A percentile compares a stretch with the other conserved stretches of the same genome.
These are phyloP conservation scores for Drosophila arawakana DNA, from an alignment of 1,140 invertebrate species.

Conservation along the genomic window DNA sequence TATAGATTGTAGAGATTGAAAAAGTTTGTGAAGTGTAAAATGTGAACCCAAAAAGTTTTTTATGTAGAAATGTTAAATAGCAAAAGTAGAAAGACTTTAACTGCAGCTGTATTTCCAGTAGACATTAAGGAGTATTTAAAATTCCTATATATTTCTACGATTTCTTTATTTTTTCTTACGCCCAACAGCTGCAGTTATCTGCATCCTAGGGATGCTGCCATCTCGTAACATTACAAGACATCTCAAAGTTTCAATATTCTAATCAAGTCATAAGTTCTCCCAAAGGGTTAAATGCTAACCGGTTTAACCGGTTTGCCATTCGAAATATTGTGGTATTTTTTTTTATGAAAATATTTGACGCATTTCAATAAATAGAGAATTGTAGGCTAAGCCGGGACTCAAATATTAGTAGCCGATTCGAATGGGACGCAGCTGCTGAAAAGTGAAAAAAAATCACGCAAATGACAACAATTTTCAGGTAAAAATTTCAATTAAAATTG, in stretches of 20 bases:
- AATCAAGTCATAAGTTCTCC: constrained; percentile 14
- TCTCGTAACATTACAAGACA: constrained; percentile 9
- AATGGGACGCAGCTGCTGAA: constrained; percentile 53
- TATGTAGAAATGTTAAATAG: not conserved
- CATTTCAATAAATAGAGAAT: constrained; percentile 73
- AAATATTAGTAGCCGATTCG: constrained; percentile 22
- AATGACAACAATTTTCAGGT: constrained; percentile 64
- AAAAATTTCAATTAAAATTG: constrained; percentile 77
- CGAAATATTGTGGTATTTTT: constrained; percentile 75
- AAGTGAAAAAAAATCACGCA: constrained; percentile 8
- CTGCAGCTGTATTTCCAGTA: not conserved
- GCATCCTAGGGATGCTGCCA: not conserved
- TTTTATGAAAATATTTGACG: constrained; percentile 74
- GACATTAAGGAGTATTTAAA: too few species aligned
- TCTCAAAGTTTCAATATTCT: constrained; percentile 17
- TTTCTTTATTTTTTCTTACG: too few species aligned
- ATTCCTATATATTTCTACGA: too few species aligned
- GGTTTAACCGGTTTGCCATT: constrained; percentile 59
- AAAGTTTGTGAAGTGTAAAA: constrained; percentile 32
- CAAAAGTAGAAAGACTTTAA: not conserved
- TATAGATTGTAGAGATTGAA: constrained; percentile 35
- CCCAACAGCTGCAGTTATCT: not conserved
- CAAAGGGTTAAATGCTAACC: constrained; percentile 44
- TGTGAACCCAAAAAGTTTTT: constrained; percentile 4
- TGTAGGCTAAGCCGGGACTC: constrained; percentile 52